A percentile compares a stretch with the other conserved stretches of the same genome.
These are phyloP conservation scores for Aphaenogaster ashmeadi DNA, from an alignment of 1,140 invertebrate species.

Conservation along the genomic window DNA sequence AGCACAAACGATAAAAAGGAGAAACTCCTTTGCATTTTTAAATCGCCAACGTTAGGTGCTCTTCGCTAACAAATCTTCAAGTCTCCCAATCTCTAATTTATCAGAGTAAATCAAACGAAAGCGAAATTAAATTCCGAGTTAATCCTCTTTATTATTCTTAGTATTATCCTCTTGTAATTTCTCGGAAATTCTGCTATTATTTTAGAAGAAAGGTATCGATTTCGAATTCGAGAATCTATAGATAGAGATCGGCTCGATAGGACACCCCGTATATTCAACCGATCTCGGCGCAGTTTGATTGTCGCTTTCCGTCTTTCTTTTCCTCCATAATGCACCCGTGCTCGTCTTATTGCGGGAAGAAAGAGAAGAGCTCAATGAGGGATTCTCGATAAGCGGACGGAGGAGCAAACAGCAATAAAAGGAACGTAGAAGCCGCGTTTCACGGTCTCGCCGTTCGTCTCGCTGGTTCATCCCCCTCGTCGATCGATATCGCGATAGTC, in stretches of 20 bases:
- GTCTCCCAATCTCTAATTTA: not conserved
- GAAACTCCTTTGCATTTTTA: not conserved
- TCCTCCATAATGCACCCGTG: conserved; percentile 27
- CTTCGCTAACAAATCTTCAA: not conserved
- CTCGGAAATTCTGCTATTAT: not conserved
- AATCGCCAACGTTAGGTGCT: not conserved
- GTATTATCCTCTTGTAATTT: not conserved
- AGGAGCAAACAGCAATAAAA: conserved; percentile 35
- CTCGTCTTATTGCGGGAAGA: conserved; percentile 27
- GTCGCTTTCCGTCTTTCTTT: conserved; percentile 29
- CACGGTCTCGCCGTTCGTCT: conserved; percentile 20
- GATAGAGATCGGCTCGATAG: not conserved
- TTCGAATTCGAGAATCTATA: not conserved
- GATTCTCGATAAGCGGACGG: conserved; percentile 47
- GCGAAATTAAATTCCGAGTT: not conserved
- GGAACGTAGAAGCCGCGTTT: conserved; percentile 24
- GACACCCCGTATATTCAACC: conserved; percentile 13
- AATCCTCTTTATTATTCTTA: not conserved
- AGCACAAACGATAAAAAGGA: no score
- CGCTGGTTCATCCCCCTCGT: not conserved
- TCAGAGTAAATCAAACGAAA: not conserved
- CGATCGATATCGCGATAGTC: conserved; percentile 43
- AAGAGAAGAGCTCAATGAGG: conserved; percentile 6
- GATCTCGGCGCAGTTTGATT: conserved; percentile 12
- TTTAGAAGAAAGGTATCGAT: not conserved